Percentiles rank a stretch among this genome's conserved stretches.
These are phyloP conservation scores for Oscheius sp. DNA, from an alignment of 1,140 invertebrate genomes.

Conservation along the genomic window DNA sequence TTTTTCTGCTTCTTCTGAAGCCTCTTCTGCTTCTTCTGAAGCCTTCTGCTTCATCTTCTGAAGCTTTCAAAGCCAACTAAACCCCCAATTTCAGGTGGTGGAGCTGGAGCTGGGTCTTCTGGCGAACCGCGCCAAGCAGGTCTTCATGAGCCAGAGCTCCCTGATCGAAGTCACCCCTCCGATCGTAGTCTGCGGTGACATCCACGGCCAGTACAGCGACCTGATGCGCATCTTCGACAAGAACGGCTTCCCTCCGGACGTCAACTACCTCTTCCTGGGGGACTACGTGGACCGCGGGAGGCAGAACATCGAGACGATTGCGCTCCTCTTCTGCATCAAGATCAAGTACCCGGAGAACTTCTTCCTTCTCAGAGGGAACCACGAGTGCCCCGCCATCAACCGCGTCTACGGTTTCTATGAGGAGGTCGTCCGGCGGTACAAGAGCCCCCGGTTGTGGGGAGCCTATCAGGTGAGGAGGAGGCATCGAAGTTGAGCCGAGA, in stretches of 20 bases:
- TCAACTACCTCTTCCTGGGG: conserved; percentile 50
- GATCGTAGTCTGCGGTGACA: conserved; percentile 63
- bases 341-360: conserved; percentile 69
- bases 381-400: conserved; percentile 69
- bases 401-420: conserved; percentile 69
- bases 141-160: conserved; percentile 41
- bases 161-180: conserved; percentile 50
- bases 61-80: conserved; percentile 67
- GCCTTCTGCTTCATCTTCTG: conserved; percentile 63
- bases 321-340: conserved; percentile 67
- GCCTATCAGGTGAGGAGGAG: conserved; percentile 60
- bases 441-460: conserved; percentile 64
- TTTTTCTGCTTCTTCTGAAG: conserved; percentile 25
- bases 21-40: conserved; percentile 43
- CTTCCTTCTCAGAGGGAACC: conserved; percentile 66
- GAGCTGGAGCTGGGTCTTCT: conserved; percentile 51
- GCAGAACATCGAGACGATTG: conserved; percentile 64
- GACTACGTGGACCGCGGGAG: conserved; percentile 50
- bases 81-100: conserved; percentile 33
- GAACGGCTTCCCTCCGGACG: conserved; percentile 51
- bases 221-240: conserved; percentile 63
- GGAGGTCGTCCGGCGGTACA: conserved; percentile 67
- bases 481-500: too few relatives aligned
- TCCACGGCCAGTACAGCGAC: conserved; percentile 41
- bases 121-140: conserved; percentile 64